Conservation (phyloP, 1,140 invertebrate species). For the Leptinotarsa defecta region DNA sequence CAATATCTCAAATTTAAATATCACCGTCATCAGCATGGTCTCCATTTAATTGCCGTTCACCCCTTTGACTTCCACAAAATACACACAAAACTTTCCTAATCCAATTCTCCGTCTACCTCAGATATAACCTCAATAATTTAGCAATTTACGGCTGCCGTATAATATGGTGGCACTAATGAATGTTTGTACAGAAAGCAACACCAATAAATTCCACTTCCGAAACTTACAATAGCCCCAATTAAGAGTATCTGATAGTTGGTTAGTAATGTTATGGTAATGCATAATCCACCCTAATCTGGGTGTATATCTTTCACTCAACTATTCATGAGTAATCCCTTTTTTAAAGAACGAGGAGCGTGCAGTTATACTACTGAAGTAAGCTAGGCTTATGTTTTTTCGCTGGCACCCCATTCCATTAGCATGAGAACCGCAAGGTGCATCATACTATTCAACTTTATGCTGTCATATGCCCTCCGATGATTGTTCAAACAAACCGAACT, state of each 20-base stretch:
- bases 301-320: slow-evolving; percentile 49
- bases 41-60: slow-evolving; percentile 2
- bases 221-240: slow-evolving; percentile 29
- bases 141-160: slow-evolving; percentile 16
- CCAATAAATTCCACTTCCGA: slow-evolving; percentile 4
- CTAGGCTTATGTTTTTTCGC: slow-evolving; percentile 29
- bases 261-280: slow-evolving; percentile 42
- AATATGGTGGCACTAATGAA: slow-evolving; percentile 18
- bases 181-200: slow-evolving; percentile 12
- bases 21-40: neutral
- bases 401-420: slow-evolving; percentile 33
- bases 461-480: neutral
- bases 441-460: slow-evolving; percentile 31
- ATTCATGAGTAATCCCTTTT: slow-evolving; percentile 49
- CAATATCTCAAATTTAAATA: neutral
- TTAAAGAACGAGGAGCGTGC: slow-evolving; percentile 40
- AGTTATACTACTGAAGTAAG: slow-evolving; percentile 34
- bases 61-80: slow-evolving; percentile 2
- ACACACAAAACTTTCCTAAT: slow-evolving; percentile 1
- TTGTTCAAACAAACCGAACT: slow-evolving; percentile 13
- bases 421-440: slow-evolving; percentile 34
- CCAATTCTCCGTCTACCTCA: neutral
- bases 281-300: slow-evolving; percentile 43
- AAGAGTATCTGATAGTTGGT: slow-evolving; percentile 26
- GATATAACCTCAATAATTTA: slow-evolving; percentile 13